A percentile compares a stretch with the other conserved stretches of the same genome.
Conservation (phyloP, 1,140 invertebrate species). For the Drosophila fuyamai region DNA sequence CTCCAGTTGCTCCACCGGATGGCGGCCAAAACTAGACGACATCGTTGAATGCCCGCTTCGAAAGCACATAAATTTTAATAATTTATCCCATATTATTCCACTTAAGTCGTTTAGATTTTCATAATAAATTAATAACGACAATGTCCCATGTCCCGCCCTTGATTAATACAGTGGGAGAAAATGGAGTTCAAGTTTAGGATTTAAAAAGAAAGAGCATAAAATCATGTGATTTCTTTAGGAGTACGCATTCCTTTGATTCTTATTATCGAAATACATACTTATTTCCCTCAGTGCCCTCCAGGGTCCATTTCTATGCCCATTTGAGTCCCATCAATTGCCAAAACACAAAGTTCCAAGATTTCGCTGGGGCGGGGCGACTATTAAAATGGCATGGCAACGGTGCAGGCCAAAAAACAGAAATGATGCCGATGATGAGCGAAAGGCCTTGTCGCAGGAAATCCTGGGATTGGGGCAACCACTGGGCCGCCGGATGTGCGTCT, state of each 20-base stretch:
- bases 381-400: constrained; percentile 39
- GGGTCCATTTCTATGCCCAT: constrained; percentile 15
- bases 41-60: constrained; percentile 46
- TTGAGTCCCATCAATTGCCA: constrained; percentile 56
- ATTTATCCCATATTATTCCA: constrained; percentile 83
- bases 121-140: constrained; percentile 83
- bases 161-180: constrained; percentile 22
- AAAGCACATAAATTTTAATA: constrained; percentile 83
- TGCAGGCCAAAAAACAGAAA: constrained; percentile 1
- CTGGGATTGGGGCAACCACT: constrained; percentile 22
- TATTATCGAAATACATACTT: neutral
- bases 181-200: no score
- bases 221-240: no score
- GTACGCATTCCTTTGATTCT: no score
- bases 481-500: constrained; percentile 50
- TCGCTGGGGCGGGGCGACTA: constrained; percentile 28
- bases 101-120: constrained; percentile 83
- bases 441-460: constrained; percentile 40
- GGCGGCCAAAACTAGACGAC: constrained; percentile 42
- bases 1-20: constrained; percentile 20
- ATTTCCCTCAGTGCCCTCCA: constrained; percentile 5
- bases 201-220: no score
- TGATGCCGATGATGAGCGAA: constrained; percentile 41
- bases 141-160: constrained; percentile 6
- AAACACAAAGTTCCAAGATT: constrained; percentile 54